Conservation (phyloP, 2,797 vertebrate genomes). For the Acanthis flammea region DNA sequence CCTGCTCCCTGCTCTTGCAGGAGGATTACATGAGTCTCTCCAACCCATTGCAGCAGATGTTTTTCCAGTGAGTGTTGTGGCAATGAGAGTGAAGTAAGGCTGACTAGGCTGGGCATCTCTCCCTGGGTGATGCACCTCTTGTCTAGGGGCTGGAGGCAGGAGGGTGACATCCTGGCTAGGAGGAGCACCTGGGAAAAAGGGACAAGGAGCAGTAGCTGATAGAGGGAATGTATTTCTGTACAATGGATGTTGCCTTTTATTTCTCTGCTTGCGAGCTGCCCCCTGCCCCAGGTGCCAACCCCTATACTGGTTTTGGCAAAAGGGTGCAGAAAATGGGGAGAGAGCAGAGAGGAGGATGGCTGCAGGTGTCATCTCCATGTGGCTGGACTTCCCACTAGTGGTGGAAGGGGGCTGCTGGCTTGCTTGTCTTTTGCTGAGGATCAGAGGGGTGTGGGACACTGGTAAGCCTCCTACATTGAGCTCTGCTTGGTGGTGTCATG, state of each 20-base stretch:
- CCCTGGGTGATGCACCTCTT: background rate
- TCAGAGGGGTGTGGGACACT: background rate
- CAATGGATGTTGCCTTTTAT: background rate
- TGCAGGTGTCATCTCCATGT: background rate
- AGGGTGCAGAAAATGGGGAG: background rate
- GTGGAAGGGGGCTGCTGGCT: background rate
- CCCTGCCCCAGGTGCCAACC: background rate
- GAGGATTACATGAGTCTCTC: background rate
- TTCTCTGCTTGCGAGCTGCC: background rate
- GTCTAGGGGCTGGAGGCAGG: background rate
- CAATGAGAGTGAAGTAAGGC: background rate
- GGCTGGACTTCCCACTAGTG: background rate
- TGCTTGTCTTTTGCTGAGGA: background rate
- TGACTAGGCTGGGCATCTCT: accelerated
- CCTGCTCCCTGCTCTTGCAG: background rate
- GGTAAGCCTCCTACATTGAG: background rate
- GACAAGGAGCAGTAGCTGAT: background rate
- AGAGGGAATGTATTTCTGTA: background rate
- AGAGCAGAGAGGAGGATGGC: background rate
- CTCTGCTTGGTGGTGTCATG: background rate
- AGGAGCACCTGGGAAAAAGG: background rate
- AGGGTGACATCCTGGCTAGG: background rate
- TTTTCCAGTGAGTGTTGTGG: background rate
- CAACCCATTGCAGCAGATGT: background rate
- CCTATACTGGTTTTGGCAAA: background rate